Base-by-base conservation (phyloP, 1,140 invertebrate genomes). In the Bacillus rossius region DNA sequence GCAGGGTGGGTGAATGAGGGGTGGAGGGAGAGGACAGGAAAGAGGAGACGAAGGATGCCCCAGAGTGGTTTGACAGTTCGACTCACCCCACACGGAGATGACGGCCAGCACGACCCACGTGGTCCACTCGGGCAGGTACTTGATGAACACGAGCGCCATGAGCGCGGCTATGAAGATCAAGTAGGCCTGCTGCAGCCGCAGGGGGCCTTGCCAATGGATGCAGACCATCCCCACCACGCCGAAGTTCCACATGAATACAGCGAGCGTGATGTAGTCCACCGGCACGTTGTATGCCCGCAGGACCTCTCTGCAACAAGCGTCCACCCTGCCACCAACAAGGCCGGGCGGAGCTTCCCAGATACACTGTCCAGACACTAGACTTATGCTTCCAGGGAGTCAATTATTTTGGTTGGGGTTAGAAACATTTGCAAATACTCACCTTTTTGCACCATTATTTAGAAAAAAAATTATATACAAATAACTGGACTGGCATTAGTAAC, bases 131-230 rank as follows among this genome's bases (percentile, higher is more conserved):
- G 98, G 98, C 53, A 99, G 76, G 77, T 98, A 98, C 78, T 99
- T 99, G 55, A 99, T 99, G 70, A 99, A 99, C n/a, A 99, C 91
- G 8, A 99, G 81, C 2, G 98, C 96, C 94, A 99, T 97, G 1
- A 99, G 76, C 1, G 96, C 94, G 16, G 95, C 94, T 55, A 99
- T 89, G 66, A 98, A 91, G 66, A 99, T 98, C 1, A 99, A 81
- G 78, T 99, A 99, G 4, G 89, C 93, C 71, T 99, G 97, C 70
- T 99, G 96, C 20, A 99, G 75, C 14, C 88, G 75, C 41, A 99
- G 77, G 0, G 97, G 97, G 1, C 94, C 96, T 72, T 96, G 92
- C 95, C 96, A 99, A 75, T 99, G 96, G 59, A 99, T 99, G 62
- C 91, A 91, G 61, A 99, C 88, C 93, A 99, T 98, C 23, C 97